Evolutionary conservation across 2,888 invertebrate genomes (phyloP), one percentile per base, ranked within the genome.

Genomic region (Conops quadrifasciatus): DNA sequence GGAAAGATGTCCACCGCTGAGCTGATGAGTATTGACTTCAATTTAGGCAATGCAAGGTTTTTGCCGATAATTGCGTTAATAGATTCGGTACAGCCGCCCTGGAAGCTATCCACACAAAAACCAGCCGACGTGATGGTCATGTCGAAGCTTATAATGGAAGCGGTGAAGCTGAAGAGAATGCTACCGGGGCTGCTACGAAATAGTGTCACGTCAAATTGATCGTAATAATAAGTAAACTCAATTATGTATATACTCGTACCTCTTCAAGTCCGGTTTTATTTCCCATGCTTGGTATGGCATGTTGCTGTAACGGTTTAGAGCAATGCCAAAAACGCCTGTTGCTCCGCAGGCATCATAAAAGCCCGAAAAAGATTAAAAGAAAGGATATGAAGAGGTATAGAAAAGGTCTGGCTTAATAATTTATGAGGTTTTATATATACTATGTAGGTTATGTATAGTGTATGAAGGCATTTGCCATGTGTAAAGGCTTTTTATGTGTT

Each of bases 281-380:
- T 95, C 95, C 94, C 95, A 95, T 0, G 92, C 92, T 83, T 95
- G 95, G 82, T 91, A 95, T 0, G 95, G 95, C 80, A 95, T 87
- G 82, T 95, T 95, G 71, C 91, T 89, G 83, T 93, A 94, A 67
- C 91, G 89, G 72, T 91, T 89, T 0, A 91, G 87, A 0, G 93
- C 94, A 73, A 95, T 88, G 0, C 92, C 94, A 73, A 92, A 91
- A 0, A 90, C 90, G 81, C 90, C 90, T 70, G 53, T 21, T n/a
- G 26, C 19, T 47, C 16, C 26, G 65, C 64, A 69, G 62, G 28
- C 59, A 64, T 19, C 16, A 56, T 24, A 51, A 36, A 36, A 36
- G 36, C 47, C 51, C 30, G 13, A 59, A 13, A 59, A 59, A 28
- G 28, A 30, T 7, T 4, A 62, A 21, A 70, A 53, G 60, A 66